Percentiles rank a stretch among this genome's conserved stretches.
These are phyloP conservation scores for Mormyrops boulengeri DNA, from an alignment of 2,797 vertebrate species.

Conservation along the genomic window DNA sequence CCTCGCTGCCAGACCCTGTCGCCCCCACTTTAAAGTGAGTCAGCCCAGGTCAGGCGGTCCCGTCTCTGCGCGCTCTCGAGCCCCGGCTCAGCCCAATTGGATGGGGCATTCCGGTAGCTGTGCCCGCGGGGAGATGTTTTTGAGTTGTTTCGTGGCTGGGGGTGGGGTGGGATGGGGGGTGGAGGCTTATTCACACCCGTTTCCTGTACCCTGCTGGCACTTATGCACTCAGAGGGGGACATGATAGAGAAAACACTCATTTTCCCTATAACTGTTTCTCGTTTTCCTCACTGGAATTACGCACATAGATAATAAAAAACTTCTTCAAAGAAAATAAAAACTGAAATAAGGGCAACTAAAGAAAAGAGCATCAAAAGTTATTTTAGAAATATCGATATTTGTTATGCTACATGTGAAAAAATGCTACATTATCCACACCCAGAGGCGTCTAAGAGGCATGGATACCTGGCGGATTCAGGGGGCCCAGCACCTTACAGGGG, in stretches of 20 bases:
- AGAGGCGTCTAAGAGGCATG: background rate
- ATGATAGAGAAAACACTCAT: background rate
- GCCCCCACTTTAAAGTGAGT: constrained; percentile 60
- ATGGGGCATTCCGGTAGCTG: background rate
- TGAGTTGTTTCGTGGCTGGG: constrained; percentile 17
- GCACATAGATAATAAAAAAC: background rate
- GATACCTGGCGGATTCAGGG: background rate
- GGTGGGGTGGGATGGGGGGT: background rate
- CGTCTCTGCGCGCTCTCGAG: constrained; percentile 13
- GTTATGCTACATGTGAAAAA: background rate
- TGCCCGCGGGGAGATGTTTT: constrained; percentile 12
- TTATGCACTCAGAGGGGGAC: background rate
- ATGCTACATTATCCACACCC: background rate
- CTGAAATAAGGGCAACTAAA: background rate
- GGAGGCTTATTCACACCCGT: background rate
- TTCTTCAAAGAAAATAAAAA: background rate
- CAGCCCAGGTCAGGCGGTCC: constrained; percentile 50
- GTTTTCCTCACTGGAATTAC: background rate
- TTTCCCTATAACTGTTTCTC: background rate
- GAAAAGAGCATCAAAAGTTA: background rate
- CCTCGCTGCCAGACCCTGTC: constrained; percentile 57
- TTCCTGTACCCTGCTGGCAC: background rate
- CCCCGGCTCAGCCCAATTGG: constrained; percentile 9
- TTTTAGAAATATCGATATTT: background rate
- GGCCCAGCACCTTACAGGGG: background rate